Base-by-base conservation (phyloP, 2,888 invertebrate genomes). In the Drosophila cracens region DNA sequence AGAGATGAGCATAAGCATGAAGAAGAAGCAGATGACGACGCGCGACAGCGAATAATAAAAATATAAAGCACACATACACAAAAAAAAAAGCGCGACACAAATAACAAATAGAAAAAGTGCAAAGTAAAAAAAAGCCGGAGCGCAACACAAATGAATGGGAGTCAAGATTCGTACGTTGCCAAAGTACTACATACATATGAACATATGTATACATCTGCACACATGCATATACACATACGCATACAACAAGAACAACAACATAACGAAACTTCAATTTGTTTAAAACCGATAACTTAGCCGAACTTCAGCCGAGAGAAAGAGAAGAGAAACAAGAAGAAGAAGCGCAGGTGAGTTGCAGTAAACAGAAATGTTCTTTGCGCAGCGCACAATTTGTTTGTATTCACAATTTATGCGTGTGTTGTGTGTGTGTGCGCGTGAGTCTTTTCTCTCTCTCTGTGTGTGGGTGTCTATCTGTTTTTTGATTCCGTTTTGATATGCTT, bases 261-360 rank as follows among this genome's bases (percentile, higher is more conserved):
- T 71, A 79, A 73, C 63, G 69, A 68, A 69, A 71, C 73, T 74
- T 76, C 66, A 74, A 73, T 70, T 71, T 71, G 57, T 68, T 75
- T 79, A 66, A 66, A 76, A 63, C 58, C 60, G 52, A 61, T 70
- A 74, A 48, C 64, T 71, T 59, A 62, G 62, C 58, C 70, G 53
- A 68, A 58, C 56, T 49, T 51, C 29, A 16, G n/a, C 36, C 38
- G 27, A 11, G 33, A 13, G 16, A 29, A 40, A 27, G 18, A 56
- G 29, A 40, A 10, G 21, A 40, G 21, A 57, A 13, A 29, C 57
- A 64, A 69, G 21, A 71, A 59, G 69, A 63, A 60, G 11, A 76
- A 85, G 79, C 83, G 83, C 90, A 87, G 87, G 87, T 87, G 79
- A 87, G 83, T 66, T 54, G 36, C 49, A 58, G 52, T 48, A 60